Evolutionary conservation across 2,888 invertebrate species (phyloP).

Genomic region (Monopis laevigella): DNA sequence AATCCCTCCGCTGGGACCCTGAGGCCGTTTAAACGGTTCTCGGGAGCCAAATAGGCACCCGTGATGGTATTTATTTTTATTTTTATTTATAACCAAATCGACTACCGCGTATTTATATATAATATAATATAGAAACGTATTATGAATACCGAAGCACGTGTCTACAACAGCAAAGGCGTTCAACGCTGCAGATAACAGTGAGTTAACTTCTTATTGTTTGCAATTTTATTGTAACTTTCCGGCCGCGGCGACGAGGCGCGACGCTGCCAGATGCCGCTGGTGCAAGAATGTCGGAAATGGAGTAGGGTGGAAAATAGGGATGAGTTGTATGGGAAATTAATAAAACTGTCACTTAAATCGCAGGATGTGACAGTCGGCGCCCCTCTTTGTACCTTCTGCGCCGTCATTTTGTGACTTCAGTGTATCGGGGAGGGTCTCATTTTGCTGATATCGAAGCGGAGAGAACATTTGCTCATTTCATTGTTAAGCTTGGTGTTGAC

Average conservation of each 20-base stretch:
- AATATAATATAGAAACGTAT: too few species aligned
- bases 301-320: conserved; percentile 55
- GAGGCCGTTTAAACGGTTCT: too few species aligned
- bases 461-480: conserved; percentile 37
- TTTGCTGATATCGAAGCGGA: conserved; percentile 23
- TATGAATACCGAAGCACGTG: too few species aligned
- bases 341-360: conserved; percentile 79
- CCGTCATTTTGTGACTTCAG: conserved; percentile 36
- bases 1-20: too few species aligned
- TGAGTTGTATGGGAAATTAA: conserved; percentile 72
- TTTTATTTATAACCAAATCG: too few species aligned
- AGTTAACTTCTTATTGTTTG: conserved; percentile 12
- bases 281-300: conserved; percentile 49
- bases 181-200: not conserved
- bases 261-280: conserved; percentile 48
- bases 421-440: conserved; percentile 26
- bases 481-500: conserved; percentile 56
- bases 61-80: too few species aligned
- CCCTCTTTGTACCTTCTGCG: conserved; percentile 32
- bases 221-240: conserved; percentile 26
- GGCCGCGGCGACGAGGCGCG: conserved; percentile 22
- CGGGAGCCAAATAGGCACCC: too few species aligned
- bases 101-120: too few species aligned
- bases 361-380: conserved; percentile 49
- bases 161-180: too few species aligned